Conservation (phyloP, 1,140 invertebrate species). For the Neotoxoptera formosana region DNA sequence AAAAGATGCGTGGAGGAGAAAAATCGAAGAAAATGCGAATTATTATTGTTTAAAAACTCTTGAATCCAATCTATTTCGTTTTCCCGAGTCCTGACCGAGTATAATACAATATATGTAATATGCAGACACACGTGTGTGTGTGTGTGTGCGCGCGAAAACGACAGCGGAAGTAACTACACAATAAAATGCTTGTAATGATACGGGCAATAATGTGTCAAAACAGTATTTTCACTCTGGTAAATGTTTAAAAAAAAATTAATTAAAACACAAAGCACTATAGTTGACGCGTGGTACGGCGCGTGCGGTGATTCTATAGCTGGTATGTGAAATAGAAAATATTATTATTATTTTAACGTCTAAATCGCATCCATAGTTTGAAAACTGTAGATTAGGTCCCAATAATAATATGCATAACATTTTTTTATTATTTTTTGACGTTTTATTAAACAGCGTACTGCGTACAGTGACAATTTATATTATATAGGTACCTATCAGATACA, state of each 20-base stretch:
- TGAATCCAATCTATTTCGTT: not conserved
- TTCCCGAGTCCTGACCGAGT: not conserved
- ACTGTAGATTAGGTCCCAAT: not conserved
- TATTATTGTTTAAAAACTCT: not conserved
- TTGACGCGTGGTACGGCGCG: not conserved
- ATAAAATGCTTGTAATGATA: not conserved
- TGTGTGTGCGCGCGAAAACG: not conserved
- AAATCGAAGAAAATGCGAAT: not conserved
- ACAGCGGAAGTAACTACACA: constrained; percentile 9
- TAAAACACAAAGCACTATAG: not conserved
- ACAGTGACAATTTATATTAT: constrained; percentile 3
- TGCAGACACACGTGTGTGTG: not conserved
- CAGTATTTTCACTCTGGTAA: constrained; percentile 18
- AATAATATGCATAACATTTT: not conserved
- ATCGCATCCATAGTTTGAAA: not conserved
- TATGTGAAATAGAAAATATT: not conserved
- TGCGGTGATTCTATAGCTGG: not conserved
- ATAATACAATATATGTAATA: not conserved
- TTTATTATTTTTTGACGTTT: not conserved
- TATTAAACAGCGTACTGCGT: not conserved
- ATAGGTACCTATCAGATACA: not conserved
- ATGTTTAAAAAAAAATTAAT: not conserved
- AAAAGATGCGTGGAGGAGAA: not conserved
- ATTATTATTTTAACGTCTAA: not conserved
- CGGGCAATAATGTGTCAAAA: not conserved